Evolutionary conservation across 2,113 vertebrate species (phyloP), one percentile per base, ranked within the genome.

Genomic region (Diadophis punctatus): DNA sequence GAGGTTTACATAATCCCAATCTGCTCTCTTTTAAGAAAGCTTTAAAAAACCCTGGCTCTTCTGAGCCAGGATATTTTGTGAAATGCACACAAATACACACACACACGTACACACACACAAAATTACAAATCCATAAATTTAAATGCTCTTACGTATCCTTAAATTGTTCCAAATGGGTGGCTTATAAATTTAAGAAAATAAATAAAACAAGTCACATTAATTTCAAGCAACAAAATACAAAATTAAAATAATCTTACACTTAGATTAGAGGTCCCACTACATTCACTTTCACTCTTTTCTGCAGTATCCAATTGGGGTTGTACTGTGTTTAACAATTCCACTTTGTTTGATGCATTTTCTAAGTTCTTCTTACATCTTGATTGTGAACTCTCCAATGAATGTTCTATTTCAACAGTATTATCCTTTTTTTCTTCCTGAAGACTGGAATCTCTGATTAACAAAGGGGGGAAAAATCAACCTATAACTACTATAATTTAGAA

Each of bases 341-440:
- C 98, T 95, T 96, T 98, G 89, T 93, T 92, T 94, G 94, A 14
- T 94, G 95, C 96, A 25, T 68, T 87, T 93, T 94, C 95, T 93
- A 98, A 91, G 85, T 98, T 98, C 58, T 98, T 96, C 16, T 97
- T 96, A 39, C 96, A 97, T 93, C 93, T 98, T 84, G 97, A 97
- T 12, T 97, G 97, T 94, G 93, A 95, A 52, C 94, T 97, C 91
- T 96, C 98, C 25, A 96, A 94, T 30, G 97, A 96, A 89, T 52
- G 91, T 91, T 93, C 92, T 90, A 98, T 96, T 53, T 98, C 97
- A 80, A 95, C 86, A 87, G 93, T 39, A 8, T 89, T n/a, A 80
- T 96, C 95, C 48, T 96, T 96, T 53, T 97, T 90, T 90, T 92
- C 34, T 89, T 96, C 94, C 63, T 48, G 84, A 96, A 88, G 88